Evolutionary conservation across 2,113 vertebrate species (phyloP), one percentile per base, ranked within the genome.

Genomic region (Gyps fulvus): DNA sequence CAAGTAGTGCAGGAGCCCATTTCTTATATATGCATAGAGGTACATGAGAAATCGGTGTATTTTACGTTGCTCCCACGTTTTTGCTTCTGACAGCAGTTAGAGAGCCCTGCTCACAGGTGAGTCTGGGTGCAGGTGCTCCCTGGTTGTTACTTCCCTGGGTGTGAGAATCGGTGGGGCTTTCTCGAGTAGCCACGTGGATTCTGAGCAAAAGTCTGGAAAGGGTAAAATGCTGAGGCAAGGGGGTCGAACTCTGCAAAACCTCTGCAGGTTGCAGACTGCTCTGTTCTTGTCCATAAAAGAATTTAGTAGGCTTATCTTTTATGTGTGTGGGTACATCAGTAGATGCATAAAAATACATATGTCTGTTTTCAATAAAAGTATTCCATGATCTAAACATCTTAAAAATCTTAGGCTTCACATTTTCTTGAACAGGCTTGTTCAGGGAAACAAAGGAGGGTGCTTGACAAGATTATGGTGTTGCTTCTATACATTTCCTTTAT

Each of bases 391-490:
- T 97, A 95, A 97, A 96, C 74, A 72, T 90, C 88, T 95, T 94
- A 95, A 96, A 95, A 96, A 96, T 93, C 93, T 79, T 90, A 89
- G 72, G 67, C 93, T 96, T 97, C 77, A 73, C 27, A 9, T 92
- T 95, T 96, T 88, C 93, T 96, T 27, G 1, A 57, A 88, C 88
- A 94, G 78, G 87, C 86, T 94, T 96, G 93, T 96, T 95, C 92
- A 80, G 91, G 92, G 90, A 94, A 97, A 93, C 90, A 62, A 91
- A 92, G 95, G 93, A 91, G 83, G 57, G 86, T 97, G 91, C 83
- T 94, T 96, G 91, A 96, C 94, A 91, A 94, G 95, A 94, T 95
- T 93, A 95, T 92, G 93, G 94, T 97, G 94, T 97, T 94, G 91
- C 93, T 96, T 95, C 93, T 95, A 90, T 96, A 92, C 90, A 25